Base-by-base conservation (phyloP, 2,113 vertebrate species). In the Brachypodius melanocephalos region DNA sequence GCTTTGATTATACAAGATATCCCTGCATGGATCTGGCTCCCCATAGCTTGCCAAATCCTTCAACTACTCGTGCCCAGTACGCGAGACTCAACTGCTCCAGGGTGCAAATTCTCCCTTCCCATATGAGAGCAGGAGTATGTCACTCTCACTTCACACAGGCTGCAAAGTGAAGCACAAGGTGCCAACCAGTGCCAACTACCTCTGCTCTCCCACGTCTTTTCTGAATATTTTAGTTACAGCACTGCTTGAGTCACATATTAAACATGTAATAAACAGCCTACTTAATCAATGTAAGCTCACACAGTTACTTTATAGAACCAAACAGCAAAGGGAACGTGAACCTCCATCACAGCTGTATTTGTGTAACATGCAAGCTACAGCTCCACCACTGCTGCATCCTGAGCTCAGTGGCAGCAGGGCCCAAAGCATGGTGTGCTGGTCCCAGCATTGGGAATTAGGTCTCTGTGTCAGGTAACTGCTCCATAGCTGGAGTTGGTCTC, bases 401-500 rank as follows among this genome's bases (percentile, higher is more conserved):
- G 43, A 76, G 19, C 40, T 57, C 55, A 13, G 36, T 9, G 49
- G 69, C 45, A 63, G 62, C 1, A 7, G 17, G 12, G 19, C 45
- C 18, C 61, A 48, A 74, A 80, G 68, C 1, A 0, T 1, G 0
- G 16, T 0, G 0, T n/a, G 28, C 57, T 52, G 69, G 57, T 75
- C 69, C 2, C 2, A 81, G n/a, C 55, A 59, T 1, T 18, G 17
- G 55, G 59, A 94, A 92, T 26, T 38, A 71, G 82, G 75, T 67
- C 52, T 94, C 36, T 88, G 74, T 73, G 74, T 83, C 71, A 83
- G 24, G n/a, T 12, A 83, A 59, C 25, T 55, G 57, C 76, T 93
- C 77, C 3, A 0, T 3, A 81, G 40, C 67, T 51, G 12, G 14
- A 81, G 25, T 17, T 40, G 10, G 13, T 93, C n/a, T 80, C 0